Percentiles rank a stretch among this genome's conserved stretches.
These are phyloP conservation scores for Dendrocincla fuliginosa DNA, from an alignment of 2,797 vertebrate species.

Conservation along the genomic window DNA sequence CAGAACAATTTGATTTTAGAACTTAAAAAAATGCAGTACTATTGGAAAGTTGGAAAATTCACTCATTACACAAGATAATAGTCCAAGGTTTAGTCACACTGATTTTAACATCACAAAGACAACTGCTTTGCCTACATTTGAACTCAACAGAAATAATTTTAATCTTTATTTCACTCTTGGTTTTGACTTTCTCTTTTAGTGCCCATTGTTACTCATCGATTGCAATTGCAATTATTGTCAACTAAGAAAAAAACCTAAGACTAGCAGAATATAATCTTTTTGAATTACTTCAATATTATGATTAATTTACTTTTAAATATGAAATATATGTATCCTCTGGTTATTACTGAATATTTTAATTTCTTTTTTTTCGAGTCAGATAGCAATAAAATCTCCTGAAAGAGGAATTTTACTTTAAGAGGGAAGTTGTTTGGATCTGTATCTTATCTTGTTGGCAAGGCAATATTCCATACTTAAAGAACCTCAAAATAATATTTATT, in stretches of 20 bases:
- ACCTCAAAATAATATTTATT: conserved; percentile 4
- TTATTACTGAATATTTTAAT: neutral
- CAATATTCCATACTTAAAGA: neutral
- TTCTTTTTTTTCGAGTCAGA: neutral
- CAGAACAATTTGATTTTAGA: neutral
- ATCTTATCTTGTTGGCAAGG: neutral
- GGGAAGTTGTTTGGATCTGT: neutral
- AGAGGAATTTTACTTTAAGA: neutral
- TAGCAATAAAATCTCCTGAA: neutral
- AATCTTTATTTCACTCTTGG: neutral
- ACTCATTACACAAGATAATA: neutral
- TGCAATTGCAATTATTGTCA: neutral
- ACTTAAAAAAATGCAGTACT: neutral
- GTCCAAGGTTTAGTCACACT: neutral
- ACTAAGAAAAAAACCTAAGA: neutral
- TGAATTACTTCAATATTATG: neutral
- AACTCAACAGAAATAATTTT: neutral
- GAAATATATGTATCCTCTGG: neutral
- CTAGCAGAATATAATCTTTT: neutral
- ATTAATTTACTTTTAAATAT: neutral
- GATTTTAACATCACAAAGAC: neutral
- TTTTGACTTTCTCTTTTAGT: neutral
- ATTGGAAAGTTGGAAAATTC: neutral
- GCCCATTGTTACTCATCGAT: neutral
- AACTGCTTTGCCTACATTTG: neutral